Conservation (phyloP, 2,113 vertebrate species). For the Jaculus jaculus region DNA sequence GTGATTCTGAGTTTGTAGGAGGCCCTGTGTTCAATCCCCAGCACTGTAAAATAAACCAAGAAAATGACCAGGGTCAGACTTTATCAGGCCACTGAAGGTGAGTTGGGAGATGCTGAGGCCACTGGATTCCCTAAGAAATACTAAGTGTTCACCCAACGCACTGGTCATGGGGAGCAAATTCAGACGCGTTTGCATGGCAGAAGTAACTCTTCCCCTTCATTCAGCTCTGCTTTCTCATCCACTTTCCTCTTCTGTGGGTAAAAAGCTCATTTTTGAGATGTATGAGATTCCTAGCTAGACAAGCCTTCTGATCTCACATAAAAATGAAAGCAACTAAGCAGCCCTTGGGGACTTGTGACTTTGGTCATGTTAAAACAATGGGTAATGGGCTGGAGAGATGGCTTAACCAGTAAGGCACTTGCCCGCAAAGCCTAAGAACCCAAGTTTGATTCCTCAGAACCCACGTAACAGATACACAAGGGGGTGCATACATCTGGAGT, state of each 20-base stretch:
- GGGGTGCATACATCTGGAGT: too few species aligned
- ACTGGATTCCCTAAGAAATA: not conserved
- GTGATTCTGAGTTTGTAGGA: not conserved
- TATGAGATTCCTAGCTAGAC: not conserved
- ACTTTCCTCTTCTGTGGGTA: conserved; percentile 31
- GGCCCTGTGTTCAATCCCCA: not conserved
- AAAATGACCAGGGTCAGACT: not conserved
- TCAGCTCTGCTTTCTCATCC: conserved; percentile 82
- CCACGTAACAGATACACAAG: too few species aligned
- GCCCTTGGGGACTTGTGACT: not conserved
- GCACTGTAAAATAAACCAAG: not conserved
- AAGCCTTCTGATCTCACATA: not conserved
- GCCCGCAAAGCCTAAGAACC: too few species aligned
- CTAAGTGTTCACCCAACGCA: fast-evolving
- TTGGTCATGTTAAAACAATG: not conserved
- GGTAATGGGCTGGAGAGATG: too few species aligned
- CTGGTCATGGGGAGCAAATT: not conserved
- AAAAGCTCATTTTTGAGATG: not conserved
- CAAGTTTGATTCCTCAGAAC: too few species aligned
- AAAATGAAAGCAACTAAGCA: not conserved
- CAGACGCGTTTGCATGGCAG: not conserved
- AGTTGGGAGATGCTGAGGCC: too few species aligned
- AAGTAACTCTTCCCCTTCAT: not conserved
- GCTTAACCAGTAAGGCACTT: too few species aligned
- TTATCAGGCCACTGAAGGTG: not conserved